phyloP scores from a whole-genome alignment of 2,113 vertebrate genomes.

The Panthera leo region DNA sequence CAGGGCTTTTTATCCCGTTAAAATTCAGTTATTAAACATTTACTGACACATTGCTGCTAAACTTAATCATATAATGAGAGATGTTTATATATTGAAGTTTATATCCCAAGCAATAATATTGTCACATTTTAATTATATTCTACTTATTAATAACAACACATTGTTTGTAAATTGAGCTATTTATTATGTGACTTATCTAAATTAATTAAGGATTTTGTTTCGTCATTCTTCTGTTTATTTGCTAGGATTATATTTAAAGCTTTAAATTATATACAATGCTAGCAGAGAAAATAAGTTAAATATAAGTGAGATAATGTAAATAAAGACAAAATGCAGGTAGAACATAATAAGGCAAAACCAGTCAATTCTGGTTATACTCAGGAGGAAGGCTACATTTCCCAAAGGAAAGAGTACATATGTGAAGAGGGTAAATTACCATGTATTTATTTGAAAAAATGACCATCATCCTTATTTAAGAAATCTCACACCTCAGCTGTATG shows the following conservation, averaged over 20 bases:
- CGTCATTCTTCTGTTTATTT: slow-evolving; percentile 32
- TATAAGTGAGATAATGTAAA: background rate
- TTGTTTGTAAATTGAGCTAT: background rate
- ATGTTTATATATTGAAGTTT: background rate
- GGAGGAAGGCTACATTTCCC: background rate
- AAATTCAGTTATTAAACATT: background rate
- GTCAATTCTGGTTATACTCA: background rate
- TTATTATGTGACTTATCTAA: background rate
- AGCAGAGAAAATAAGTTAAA: background rate
- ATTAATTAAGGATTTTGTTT: background rate
- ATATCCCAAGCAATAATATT: background rate
- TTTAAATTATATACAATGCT: background rate
- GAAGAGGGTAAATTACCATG: background rate
- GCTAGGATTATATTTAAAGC: background rate
- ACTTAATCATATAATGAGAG: background rate
- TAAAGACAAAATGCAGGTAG: background rate
- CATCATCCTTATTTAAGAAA: slow-evolving; percentile 24
- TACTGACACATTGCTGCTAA: background rate
- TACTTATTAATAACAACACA: background rate
- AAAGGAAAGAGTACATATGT: background rate
- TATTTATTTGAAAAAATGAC: background rate
- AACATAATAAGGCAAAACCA: background rate
- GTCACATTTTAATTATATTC: background rate
- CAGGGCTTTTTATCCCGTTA: background rate
- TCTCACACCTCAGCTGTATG: background rate